phyloP scores from a whole-genome alignment of 2,888 invertebrate species.

The Acleris emargana region DNA sequence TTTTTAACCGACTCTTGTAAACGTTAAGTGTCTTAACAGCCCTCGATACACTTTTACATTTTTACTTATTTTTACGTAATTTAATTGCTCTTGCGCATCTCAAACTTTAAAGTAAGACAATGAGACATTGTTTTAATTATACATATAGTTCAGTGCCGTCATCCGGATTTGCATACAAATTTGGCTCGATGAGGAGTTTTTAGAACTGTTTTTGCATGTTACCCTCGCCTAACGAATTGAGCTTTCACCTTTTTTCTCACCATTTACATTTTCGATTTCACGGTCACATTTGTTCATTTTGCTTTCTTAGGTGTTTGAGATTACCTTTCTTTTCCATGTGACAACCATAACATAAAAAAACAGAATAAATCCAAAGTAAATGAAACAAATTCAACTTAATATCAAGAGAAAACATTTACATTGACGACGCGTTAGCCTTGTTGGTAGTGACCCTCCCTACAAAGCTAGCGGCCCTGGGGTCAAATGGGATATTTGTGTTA shows the following conservation, averaged over 20 bases:
- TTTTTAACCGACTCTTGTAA: not conserved
- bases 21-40: constrained; percentile 1
- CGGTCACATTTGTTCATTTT: constrained; percentile 2
- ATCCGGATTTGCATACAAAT: no score
- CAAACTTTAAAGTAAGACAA: constrained; percentile 8
- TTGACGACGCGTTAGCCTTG: no score
- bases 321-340: no score
- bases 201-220: constrained; percentile 9
- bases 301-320: no score
- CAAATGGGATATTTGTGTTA: no score
- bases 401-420: no score
- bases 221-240: constrained; percentile 1
- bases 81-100: constrained; percentile 12
- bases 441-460: no score
- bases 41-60: constrained; percentile 8
- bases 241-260: constrained; percentile 19
- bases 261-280: constrained; percentile 1
- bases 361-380: no score
- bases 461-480: no score
- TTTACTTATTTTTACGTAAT: constrained; percentile 11
- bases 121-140: constrained; percentile 23
- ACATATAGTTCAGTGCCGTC: not conserved
- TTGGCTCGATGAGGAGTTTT: no score
- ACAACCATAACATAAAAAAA: no score
- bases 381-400: no score